Evolutionary conservation across 2,113 vertebrate genomes (phyloP), one percentile per base, ranked within the genome.

Genomic region (Elaphurus davidianus): DNA sequence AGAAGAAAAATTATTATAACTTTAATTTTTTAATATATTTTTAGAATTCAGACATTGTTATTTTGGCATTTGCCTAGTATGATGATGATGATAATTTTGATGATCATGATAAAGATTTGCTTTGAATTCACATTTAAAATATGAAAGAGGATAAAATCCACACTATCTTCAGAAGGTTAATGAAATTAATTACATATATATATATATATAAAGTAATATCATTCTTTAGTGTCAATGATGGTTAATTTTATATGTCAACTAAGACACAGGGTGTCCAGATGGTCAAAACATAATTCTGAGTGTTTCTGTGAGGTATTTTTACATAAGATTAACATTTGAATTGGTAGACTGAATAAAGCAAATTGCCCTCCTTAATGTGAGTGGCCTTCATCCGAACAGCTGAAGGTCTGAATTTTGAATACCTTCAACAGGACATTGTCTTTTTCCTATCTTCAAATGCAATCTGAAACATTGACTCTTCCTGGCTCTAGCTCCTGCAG

Each of bases 401-500:
- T 83, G 28, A 86, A 60, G 1, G 11, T 33, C 19, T 50, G 78
- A 52, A 81, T 52, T 27, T 45, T 84, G 25, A 40, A 4, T 36
- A 11, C 36, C n/a, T 76, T 82, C 36, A n/a, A 9, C 9, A 13
- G 60, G 13, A 19, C 59, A 47, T 71, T 54, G 25, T 2, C 21
- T 28, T 59, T 76, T 87, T 74, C 12, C 21, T 84, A 4, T 71
- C 62, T 88, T 88, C 78, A 5, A 3, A 16, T 16, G 55, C 19
- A 7, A 2, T 25, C 21, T 79, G 40, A 93, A 45, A 23, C 3
- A 19, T 17, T 25, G 33, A 33, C 25, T 78, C 16, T 76, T 86
- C 7, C 23, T 43, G 30, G 36, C 3, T 16, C 64, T 57, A 13
- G 16, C 43, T 21, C 0, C n/a, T 71, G 25, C 8, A 6, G 0